phyloP scores from a whole-genome alignment of 2,888 invertebrate species.

The Caenorhabditis drosophilae region DNA sequence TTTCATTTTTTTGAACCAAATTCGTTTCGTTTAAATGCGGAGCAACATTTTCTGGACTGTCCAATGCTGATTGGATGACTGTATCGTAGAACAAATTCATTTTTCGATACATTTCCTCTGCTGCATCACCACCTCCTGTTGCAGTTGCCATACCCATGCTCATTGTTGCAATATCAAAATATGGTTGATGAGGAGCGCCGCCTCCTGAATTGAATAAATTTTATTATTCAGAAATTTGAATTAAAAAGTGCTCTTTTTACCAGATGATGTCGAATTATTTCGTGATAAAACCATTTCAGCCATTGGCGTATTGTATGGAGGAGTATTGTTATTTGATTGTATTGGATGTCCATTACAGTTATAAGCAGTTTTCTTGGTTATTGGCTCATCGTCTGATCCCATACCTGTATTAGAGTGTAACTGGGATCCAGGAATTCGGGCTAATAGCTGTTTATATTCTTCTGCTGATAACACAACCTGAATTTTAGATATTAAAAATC shows the following conservation, averaged over 20 bases:
- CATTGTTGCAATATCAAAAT: slow-evolving; percentile 30
- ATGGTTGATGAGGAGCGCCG: slow-evolving; percentile 15
- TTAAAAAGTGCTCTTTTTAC: no score
- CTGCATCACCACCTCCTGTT: slow-evolving; percentile 30
- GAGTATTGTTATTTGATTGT: slow-evolving; percentile 12
- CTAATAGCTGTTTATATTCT: slow-evolving; percentile 47
- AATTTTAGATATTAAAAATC: background rate
- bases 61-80: slow-evolving; percentile 35
- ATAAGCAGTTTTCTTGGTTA: slow-evolving; percentile 34
- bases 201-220: no score
- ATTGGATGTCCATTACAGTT: slow-evolving; percentile 35
- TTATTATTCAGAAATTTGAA: no score
- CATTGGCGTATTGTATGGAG: slow-evolving; percentile 31
- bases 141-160: slow-evolving; percentile 39
- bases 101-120: slow-evolving; percentile 32
- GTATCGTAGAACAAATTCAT: slow-evolving; percentile 36
- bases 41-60: slow-evolving; percentile 37
- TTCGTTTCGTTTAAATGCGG: slow-evolving; percentile 10
- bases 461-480: slow-evolving; percentile 50
- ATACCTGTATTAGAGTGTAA: slow-evolving; percentile 10
- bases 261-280: slow-evolving; percentile 30
- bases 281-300: slow-evolving; percentile 29
- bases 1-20: no score
- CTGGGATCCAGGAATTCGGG: slow-evolving; percentile 28
- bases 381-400: slow-evolving; percentile 37